phyloP scores from a whole-genome alignment of 1,140 invertebrate species.

The Apis dorsata region DNA sequence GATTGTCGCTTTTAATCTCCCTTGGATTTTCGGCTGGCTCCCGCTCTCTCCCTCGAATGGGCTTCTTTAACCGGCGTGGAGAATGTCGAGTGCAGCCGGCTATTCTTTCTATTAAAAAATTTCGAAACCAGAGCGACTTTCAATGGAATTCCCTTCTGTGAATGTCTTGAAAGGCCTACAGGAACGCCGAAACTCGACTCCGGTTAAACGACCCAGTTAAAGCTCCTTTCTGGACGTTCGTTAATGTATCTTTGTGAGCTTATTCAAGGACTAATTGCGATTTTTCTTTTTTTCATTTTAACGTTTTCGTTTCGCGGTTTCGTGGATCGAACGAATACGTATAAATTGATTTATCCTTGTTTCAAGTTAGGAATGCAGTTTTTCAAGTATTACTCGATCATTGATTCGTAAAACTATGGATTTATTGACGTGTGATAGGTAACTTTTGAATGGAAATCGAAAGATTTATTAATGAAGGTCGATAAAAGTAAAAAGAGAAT shows the following conservation, averaged over 20 bases:
- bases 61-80: conserved; percentile 13
- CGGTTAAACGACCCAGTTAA: conserved; percentile 34
- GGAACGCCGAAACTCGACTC: background rate
- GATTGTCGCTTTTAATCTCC: conserved; percentile 30
- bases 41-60: conserved; percentile 22
- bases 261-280: conserved; percentile 14
- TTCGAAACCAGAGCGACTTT: conserved; percentile 41
- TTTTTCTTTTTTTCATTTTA: background rate
- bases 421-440: background rate
- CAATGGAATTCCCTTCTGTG: conserved; percentile 24
- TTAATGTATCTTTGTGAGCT: background rate
- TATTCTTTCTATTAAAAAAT: conserved; percentile 42
- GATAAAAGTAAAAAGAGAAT: background rate
- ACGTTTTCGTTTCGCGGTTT: background rate
- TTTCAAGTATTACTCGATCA: background rate
- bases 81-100: conserved; percentile 25
- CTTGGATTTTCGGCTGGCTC: conserved; percentile 7
- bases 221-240: conserved; percentile 4
- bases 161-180: conserved; percentile 24
- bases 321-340: background rate
- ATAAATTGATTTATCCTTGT: background rate
- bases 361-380: background rate
- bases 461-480: too few species aligned
- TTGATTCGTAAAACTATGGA: background rate
- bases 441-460: too few species aligned